Percentiles rank a stretch among this genome's conserved stretches.
phyloP scores from a whole-genome alignment of 64 coral and sea anemone species.

The Stichodactyla helianthus region DNA sequence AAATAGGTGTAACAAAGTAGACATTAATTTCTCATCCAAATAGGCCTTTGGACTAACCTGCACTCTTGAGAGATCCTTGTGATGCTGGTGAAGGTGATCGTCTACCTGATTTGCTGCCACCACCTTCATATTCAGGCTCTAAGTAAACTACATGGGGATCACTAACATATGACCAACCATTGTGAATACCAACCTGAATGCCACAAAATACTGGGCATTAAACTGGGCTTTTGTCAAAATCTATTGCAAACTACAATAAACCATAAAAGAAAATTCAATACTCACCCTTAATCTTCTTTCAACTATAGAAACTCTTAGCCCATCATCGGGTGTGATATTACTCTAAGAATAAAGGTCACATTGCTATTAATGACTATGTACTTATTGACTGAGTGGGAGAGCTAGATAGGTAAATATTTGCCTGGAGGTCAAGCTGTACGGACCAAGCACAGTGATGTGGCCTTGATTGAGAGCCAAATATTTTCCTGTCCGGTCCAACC shows the following conservation, averaged over 20 bases:
- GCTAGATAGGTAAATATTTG: no score
- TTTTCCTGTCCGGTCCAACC: no score
- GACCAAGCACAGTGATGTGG: no score
- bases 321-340: slow-evolving; percentile 80
- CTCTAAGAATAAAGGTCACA: slow-evolving; percentile 19
- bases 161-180: slow-evolving; percentile 97
- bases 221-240: no score
- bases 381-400: no score
- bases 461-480: no score
- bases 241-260: no score
- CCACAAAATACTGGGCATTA: background rate
- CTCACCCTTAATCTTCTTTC: slow-evolving; percentile 86
- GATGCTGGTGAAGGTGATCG: slow-evolving; percentile 60
- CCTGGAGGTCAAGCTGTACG: no score
- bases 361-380: no score
- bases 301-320: slow-evolving; percentile 73
- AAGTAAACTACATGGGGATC: slow-evolving; percentile 88
- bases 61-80: slow-evolving; percentile 75
- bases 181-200: slow-evolving; percentile 77
- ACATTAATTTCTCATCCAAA: no score
- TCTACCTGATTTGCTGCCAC: slow-evolving; percentile 59
- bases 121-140: slow-evolving; percentile 76
- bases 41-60: background rate
- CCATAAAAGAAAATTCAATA: background rate
- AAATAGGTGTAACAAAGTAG: no score